Base-by-base conservation (phyloP, 2,888 invertebrate species). In the Trissolcus japonicus region DNA sequence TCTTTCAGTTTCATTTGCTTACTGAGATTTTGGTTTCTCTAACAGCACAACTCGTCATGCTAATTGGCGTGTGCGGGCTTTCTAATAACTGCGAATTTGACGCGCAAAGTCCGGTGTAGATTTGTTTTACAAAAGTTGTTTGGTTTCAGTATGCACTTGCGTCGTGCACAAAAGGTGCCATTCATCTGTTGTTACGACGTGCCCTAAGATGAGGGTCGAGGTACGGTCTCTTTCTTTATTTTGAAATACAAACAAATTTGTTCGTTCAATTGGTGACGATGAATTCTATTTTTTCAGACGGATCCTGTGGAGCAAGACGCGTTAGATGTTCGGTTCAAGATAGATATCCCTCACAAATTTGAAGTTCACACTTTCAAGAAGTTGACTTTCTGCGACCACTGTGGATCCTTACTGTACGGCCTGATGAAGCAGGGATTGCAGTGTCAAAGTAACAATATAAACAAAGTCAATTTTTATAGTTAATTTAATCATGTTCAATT, bases 131-230 rank as follows among this genome's bases (percentile, higher is more conserved):
- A 25, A 21, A 11, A 66, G 40, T 53, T 43, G 25, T 54, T 76
- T 80, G 84, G 82, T 91, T 92, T 73, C 92, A 98, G 98, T 99
- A 81, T 99, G 99, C 90, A 98, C 98, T 76, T 98, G 98, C 90
- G 99, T 99, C 86, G 99, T 99, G 80, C 99, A 99, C 92, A 99
- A 99, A 90, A 93, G 98, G 88, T 99, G 99, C 90, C 99, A 99
- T 91, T 94, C 95, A 85, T 94, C 95, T 80, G 98, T 99, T 82
- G 97, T 99, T 85, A 99, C 98, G 87, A 98, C 98, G 92, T 99
- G 99, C 91, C 99, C 99, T 68, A 99, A 98, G 81, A 97, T 97
- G 94, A 97, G 96, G 90, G 96, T 96, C 88, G 95, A 95, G 93
- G 95, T 92, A 88, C 40, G 73, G 61, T 61, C 3, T 9, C 2